A percentile compares a stretch with the other conserved stretches of the same genome.
These are phyloP conservation scores for Staurois parvus DNA, from an alignment of 2,797 vertebrate genomes.

Conservation along the genomic window DNA sequence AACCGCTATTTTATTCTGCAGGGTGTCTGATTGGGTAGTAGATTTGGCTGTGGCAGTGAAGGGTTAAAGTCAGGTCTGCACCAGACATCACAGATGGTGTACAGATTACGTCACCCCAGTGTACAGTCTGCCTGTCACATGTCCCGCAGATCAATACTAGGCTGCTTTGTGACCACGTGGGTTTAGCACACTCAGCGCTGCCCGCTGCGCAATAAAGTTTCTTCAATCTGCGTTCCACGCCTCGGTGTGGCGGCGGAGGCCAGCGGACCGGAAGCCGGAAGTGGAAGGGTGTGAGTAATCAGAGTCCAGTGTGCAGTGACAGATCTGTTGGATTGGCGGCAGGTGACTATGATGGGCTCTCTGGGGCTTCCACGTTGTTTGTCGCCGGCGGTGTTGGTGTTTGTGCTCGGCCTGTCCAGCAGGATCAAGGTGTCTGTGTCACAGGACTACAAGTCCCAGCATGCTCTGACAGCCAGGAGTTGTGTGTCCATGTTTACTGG, in stretches of 20 bases:
- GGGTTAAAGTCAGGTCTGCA: neutral
- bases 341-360: neutral
- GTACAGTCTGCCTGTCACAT: neutral
- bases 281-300: neutral
- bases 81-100: neutral
- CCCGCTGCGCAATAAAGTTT: conserved; percentile 5
- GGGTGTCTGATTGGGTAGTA: too few species aligned
- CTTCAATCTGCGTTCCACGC: neutral
- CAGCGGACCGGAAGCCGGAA: conserved; percentile 15
- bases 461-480: neutral
- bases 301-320: neutral
- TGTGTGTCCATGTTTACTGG: neutral
- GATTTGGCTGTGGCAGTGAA: too few species aligned
- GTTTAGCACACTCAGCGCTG: neutral
- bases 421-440: neutral
- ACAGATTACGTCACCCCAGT: neutral
- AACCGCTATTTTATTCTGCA: too few species aligned
- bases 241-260: neutral
- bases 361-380: neutral
- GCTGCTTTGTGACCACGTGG: neutral
- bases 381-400: neutral
- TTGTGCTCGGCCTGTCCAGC: neutral
- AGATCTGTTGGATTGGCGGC: neutral
- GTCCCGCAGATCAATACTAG: neutral
- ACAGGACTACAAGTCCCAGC: neutral